Base-by-base conservation (phyloP, 2,888 invertebrate species). In the Cantharis rufa region DNA sequence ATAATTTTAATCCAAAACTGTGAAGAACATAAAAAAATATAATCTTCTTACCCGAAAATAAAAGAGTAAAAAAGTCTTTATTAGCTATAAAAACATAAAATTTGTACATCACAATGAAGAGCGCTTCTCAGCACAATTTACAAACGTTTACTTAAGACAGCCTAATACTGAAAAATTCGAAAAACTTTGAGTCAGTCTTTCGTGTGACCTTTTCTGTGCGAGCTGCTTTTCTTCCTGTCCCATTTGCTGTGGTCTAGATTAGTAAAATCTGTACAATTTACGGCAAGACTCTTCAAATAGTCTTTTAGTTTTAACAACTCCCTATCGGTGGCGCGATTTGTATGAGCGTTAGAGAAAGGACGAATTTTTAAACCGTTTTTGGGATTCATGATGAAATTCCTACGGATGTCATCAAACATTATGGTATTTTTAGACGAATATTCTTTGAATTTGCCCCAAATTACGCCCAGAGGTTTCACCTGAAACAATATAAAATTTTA, bases 341-440 rank as follows among this genome's bases (percentile, higher is more conserved):
- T 88, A 85, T 98, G 98, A 0, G 98, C 98, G 85, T 98, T 95
- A 5, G 95, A 91, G 87, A 98, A 98, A 0, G 98, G 94, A 84
- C 94, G 91, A 83, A 98, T 98, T 88, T 94, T 94, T 0, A 98
- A 89, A 0, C 98, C 98, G 77, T 95, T 96, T 83, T 95, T 95
- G 0, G 98, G 98, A 88, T 99, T 99, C 98, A 99, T 98, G 62
- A 98, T 92, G 85, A 99, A 99, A 88, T 99, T 99, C 82, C 98
- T 90, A 73, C 98, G 90, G 62, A 98, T 95, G 84, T 99, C 98
- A 86, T 99, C 98, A 84, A 99, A 96, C 98, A 99, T 99, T 80
- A 99, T 97, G 0, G 98, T 98, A 87, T 99, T 99, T 85, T 94
- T 95, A 0, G 94, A 90, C 69, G 92, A 94, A 88, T 96, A 98